Evolutionary conservation across 2,113 vertebrate species (phyloP), one percentile per base, ranked within the genome.

Genomic region (Raphicerus campestris): DNA sequence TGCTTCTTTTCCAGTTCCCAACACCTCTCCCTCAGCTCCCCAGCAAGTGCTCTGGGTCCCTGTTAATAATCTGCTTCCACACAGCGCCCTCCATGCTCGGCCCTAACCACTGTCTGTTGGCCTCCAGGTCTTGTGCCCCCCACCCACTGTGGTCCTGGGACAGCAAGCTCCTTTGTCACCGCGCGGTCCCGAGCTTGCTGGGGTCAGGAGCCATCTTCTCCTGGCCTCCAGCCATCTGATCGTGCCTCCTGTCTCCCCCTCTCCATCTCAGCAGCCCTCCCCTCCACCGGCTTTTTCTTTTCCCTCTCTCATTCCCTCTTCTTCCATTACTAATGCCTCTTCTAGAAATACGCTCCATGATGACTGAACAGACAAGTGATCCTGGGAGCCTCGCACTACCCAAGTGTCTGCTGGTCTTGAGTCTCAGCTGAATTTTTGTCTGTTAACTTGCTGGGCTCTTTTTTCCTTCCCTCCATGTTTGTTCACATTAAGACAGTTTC

Each of bases 91-190:
- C 35, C 87, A 77, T 55, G 49, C 56, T 45, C 15, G 35, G 28
- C 55, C 58, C 47, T 32, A 51, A 42, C 58, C 42, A 6, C 10
- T 14, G 42, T 66, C 94, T 49, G 58, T 47, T 80, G 30, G 26
- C 26, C 86, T 81, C 92, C 75, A 17, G 61, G 26, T 47, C 87
- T 93, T 3, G 1, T 7, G 78, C 8, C 9, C 42, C 63, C 80
- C 28, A 0, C 53, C 6, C 9, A 35, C 6, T 3, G 15, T 26
- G 4, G 16, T 56, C 10, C 11, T 66, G 20, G 66, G 93, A 97
- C 92, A 85, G 61, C 86, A 63, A 92, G 63, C 66, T 93, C 53
- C 91, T 89, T 89, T 92, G 96, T 95, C 91, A 63, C 73, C 35
- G 1, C 0, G 53, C 0, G 5, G 39, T 49, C 51, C 56, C 47